phyloP scores from a whole-genome alignment of 2,888 invertebrate species.

The Cloeon dipterum region DNA sequence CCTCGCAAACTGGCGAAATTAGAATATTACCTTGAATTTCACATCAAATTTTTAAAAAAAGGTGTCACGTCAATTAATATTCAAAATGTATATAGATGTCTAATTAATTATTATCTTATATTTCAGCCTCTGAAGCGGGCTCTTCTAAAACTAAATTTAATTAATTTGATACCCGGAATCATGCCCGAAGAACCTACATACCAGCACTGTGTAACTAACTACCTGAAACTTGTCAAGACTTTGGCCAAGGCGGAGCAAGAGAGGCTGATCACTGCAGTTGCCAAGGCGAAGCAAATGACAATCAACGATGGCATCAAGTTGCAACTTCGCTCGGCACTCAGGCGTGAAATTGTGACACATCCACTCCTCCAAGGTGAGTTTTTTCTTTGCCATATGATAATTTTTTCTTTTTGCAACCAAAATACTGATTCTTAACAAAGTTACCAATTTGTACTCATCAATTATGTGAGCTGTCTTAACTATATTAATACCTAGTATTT shows the following conservation, averaged over 20 bases:
- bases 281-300: constrained; percentile 29
- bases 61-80: neutral
- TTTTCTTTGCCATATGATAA: no score
- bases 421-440: no score
- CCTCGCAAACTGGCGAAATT: no score
- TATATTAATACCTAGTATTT: no score
- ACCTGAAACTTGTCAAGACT: constrained; percentile 86
- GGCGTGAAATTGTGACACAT: constrained; percentile 60
- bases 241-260: constrained; percentile 81
- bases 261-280: constrained; percentile 58
- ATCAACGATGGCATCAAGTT: constrained; percentile 54
- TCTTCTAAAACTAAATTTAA: constrained; percentile 54
- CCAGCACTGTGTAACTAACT: constrained; percentile 77
- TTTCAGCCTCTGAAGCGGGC: constrained; percentile 72
- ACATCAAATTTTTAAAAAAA: neutral
- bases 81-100: neutral
- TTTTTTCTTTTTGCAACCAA: no score
- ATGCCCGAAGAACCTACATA: constrained; percentile 83
- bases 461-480: no score
- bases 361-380: constrained; percentile 47
- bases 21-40: neutral
- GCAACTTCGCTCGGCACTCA: constrained; percentile 41
- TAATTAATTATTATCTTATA: constrained; percentile 6
- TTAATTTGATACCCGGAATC: constrained; percentile 74
- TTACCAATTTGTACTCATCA: neutral